These are phyloP conservation scores for Anthoscopus minutus DNA, from an alignment of 2,113 vertebrate species.

Conservation along the genomic window DNA sequence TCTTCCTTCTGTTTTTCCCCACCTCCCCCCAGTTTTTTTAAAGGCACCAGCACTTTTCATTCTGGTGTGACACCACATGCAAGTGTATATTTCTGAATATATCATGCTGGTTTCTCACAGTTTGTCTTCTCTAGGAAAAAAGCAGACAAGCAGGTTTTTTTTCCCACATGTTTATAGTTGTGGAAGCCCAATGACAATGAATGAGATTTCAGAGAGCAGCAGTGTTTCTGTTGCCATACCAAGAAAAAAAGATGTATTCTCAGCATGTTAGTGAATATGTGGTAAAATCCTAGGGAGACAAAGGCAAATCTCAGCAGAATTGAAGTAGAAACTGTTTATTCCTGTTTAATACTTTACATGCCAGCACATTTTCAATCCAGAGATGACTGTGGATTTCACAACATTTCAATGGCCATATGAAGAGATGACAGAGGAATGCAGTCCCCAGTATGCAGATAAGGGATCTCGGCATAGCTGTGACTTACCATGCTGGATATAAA, in stretches of 20 bases:
- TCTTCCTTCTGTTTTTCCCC: neutral
- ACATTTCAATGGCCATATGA: neutral
- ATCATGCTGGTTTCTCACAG: neutral
- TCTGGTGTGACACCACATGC: neutral
- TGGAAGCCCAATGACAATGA: neutral
- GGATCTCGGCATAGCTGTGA: neutral
- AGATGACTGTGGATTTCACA: neutral
- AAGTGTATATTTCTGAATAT: neutral
- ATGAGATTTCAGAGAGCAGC: neutral
- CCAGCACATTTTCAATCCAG: neutral
- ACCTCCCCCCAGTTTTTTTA: neutral
- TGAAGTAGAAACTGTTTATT: neutral
- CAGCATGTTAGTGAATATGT: neutral
- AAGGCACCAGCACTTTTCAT: neutral
- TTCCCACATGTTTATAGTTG: neutral
- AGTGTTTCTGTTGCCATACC: neutral
- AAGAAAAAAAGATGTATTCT: conserved; percentile 11
- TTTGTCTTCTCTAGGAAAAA: neutral
- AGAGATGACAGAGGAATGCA: neutral
- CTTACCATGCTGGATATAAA: neutral
- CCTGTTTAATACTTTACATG: neutral
- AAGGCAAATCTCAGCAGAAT: conserved; percentile 19
- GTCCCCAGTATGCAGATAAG: neutral
- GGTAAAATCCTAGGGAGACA: neutral
- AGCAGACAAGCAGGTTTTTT: neutral